Conservation (phyloP, 2,797 vertebrate species). For the Sebastes iracundus region DNA sequence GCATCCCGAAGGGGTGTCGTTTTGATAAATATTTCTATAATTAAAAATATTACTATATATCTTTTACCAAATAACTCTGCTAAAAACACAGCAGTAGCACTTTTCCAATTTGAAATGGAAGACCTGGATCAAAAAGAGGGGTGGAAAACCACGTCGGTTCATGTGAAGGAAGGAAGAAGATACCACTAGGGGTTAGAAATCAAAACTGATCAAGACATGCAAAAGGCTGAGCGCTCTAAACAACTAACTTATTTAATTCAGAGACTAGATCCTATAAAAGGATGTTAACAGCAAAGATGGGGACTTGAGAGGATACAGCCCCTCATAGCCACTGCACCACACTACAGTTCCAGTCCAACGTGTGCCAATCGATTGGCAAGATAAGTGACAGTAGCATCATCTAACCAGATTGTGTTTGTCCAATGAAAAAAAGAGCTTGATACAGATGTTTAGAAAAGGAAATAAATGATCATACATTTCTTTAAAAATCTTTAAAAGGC, state of each 20-base stretch:
- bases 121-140: slow-evolving; percentile 52
- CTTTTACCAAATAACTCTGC: slow-evolving; percentile 16
- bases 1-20: slow-evolving; percentile 18
- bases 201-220: neutral
- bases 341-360: neutral
- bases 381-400: neutral
- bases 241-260: neutral
- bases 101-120: slow-evolving; percentile 64
- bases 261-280: neutral
- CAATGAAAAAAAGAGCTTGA: neutral
- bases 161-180: neutral
- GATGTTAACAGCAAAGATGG: neutral
- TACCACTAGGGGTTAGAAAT: neutral
- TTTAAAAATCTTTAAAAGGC: neutral
- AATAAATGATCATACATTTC: neutral
- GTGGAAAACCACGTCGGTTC: neutral
- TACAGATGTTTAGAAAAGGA: neutral
- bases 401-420: neutral
- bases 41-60: neutral
- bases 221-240: neutral
- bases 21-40: slow-evolving; percentile 8
- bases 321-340: neutral
- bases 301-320: neutral
- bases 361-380: neutral
- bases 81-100: slow-evolving; percentile 44